phyloP scores from a whole-genome alignment of 2,888 invertebrate genomes.

The Listrodromus nycthemerus region DNA sequence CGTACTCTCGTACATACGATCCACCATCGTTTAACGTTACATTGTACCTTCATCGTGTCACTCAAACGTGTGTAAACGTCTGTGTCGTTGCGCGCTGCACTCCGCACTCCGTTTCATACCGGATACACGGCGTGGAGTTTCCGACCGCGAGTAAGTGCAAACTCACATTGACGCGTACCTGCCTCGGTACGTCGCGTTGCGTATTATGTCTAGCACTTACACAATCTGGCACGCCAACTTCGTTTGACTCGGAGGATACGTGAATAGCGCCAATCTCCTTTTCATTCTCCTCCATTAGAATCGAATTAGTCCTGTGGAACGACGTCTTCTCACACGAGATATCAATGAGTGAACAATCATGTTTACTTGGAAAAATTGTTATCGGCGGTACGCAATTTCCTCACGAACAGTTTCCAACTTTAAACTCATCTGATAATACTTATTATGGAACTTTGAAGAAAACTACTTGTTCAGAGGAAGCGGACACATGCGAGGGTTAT shows the following conservation, averaged over 20 bases:
- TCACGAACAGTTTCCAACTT: background rate
- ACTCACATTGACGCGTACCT: background rate
- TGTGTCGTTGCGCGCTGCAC: background rate
- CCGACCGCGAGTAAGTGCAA: slow-evolving; percentile 8
- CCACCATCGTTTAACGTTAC: background rate
- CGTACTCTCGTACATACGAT: background rate
- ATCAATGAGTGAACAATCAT: background rate
- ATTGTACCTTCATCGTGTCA: background rate
- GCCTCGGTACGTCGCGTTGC: background rate
- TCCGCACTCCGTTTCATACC: background rate
- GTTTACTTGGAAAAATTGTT: background rate
- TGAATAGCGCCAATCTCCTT: background rate
- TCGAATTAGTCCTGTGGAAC: background rate
- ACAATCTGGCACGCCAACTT: background rate
- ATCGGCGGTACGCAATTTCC: background rate
- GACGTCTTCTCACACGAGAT: background rate
- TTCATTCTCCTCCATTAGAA: slow-evolving; percentile 9
- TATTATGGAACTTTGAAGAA: background rate
- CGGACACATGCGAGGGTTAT: background rate
- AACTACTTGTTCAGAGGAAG: background rate
- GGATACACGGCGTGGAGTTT: background rate
- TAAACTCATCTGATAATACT: background rate
- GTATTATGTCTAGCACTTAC: background rate
- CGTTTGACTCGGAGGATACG: background rate
- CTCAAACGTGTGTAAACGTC: background rate